Percentiles rank a stretch among this genome's conserved stretches.
Conservation (phyloP, 2,797 vertebrate species). For the Anguilla megastoma region DNA sequence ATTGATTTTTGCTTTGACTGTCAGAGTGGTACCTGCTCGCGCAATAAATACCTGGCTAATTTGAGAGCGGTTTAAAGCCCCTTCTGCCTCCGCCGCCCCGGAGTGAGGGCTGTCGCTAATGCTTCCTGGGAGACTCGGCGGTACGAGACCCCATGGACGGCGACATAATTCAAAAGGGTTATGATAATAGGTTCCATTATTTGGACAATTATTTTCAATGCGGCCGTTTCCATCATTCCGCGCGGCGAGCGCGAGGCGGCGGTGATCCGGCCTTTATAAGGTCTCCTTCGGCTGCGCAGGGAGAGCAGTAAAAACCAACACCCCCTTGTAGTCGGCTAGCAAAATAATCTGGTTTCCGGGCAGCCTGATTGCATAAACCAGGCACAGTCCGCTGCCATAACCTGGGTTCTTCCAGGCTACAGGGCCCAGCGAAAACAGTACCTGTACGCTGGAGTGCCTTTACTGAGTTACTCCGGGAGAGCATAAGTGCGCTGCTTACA, state of each 20-base stretch:
- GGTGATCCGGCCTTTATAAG: too few species aligned
- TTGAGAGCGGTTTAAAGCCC: slow-evolving; percentile 44
- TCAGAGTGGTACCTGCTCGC: neutral
- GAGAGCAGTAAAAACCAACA: too few species aligned
- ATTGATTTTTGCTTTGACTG: neutral
- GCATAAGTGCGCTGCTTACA: too few species aligned
- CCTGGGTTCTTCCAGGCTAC: too few species aligned
- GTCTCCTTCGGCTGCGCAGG: too few species aligned
- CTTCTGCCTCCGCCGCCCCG: slow-evolving; percentile 34
- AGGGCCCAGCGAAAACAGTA: too few species aligned
- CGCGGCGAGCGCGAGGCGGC: neutral
- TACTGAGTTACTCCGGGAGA: too few species aligned
- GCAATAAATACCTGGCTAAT: slow-evolving; percentile 7
- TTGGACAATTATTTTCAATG: slow-evolving; percentile 51
- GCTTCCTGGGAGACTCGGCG: slow-evolving; percentile 52
- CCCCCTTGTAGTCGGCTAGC: too few species aligned
- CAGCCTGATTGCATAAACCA: too few species aligned
- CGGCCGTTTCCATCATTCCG: slow-evolving; percentile 36
- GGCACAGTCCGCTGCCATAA: too few species aligned
- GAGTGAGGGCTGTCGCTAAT: slow-evolving; percentile 50
- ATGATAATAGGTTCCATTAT: slow-evolving; percentile 46
- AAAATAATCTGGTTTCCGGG: too few species aligned
- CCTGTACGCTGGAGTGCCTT: too few species aligned
- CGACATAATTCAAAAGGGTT: slow-evolving; percentile 45
- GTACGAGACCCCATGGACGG: slow-evolving; percentile 41